These are phyloP conservation scores for Macrosteles quadrilineatus DNA, from an alignment of 1,140 invertebrate species.

Conservation along the genomic window DNA sequence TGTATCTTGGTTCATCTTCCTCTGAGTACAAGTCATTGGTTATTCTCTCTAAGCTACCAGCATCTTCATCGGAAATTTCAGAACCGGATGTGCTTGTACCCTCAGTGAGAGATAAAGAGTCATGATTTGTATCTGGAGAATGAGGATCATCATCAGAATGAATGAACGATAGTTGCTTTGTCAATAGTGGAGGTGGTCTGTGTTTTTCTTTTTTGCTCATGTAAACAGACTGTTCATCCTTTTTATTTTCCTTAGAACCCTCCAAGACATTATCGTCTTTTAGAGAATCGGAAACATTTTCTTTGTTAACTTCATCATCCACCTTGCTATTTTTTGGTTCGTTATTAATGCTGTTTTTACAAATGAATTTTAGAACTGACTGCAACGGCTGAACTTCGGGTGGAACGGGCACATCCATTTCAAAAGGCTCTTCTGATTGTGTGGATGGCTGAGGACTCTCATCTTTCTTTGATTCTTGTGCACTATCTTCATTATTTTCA, in stretches of 20 bases:
- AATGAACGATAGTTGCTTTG: constrained; percentile 23
- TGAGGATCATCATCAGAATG: constrained; percentile 23
- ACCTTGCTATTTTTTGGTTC: constrained; percentile 1
- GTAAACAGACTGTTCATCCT: not conserved
- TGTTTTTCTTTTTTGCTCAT: constrained; percentile 20
- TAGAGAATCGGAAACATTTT: constrained; percentile 14
- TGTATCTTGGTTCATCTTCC: constrained; percentile 56
- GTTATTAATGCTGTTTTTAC: constrained; percentile 14
- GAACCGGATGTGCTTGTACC: constrained; percentile 35
- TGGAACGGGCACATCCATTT: constrained; percentile 6
- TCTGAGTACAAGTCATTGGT: constrained; percentile 21
- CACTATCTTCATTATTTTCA: no score
- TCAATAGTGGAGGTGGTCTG: constrained; percentile 14
- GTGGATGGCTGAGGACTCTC: not conserved
- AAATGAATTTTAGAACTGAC: constrained; percentile 22
- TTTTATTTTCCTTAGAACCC: not conserved
- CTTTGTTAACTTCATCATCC: not conserved
- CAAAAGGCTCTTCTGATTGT: constrained; percentile 2
- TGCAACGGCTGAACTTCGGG: constrained; percentile 24
- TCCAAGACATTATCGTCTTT: not conserved
- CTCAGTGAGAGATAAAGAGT: constrained; percentile 33
- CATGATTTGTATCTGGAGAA: constrained; percentile 24
- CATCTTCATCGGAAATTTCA: constrained; percentile 41
- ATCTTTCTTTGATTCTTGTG: not conserved
- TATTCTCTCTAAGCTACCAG: constrained; percentile 23